Evolutionary conservation across 2,888 invertebrate genomes (phyloP).

Genomic region (Sussaba pulchella): DNA sequence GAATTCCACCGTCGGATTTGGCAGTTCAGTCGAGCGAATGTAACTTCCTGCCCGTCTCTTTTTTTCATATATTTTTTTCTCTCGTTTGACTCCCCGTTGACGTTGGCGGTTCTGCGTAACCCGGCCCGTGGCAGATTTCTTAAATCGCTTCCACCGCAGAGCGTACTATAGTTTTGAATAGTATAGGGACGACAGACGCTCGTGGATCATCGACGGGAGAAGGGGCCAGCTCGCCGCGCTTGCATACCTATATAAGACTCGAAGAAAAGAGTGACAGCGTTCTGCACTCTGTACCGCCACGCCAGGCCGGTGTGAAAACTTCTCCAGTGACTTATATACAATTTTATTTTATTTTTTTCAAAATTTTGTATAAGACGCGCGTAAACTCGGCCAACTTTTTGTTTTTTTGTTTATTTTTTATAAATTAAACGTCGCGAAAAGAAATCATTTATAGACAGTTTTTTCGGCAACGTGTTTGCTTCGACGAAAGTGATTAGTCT

Average conservation of each 20-base stretch:
- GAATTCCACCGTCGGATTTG: not conserved
- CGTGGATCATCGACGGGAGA: slow-evolving; percentile 23
- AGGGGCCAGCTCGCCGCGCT: slow-evolving; percentile 61
- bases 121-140: slow-evolving; percentile 5
- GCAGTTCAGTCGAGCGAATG: not conserved
- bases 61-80: not conserved
- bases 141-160: not conserved
- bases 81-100: not conserved
- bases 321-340: slow-evolving; percentile 14
- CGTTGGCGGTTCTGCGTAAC: too few relatives aligned
- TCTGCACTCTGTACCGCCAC: slow-evolving; percentile 70
- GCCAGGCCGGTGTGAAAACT: slow-evolving; percentile 52
- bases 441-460: too few relatives aligned
- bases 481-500: not conserved
- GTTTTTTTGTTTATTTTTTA: not conserved
- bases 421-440: too few relatives aligned
- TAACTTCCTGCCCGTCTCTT: not conserved
- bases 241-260: slow-evolving; percentile 73
- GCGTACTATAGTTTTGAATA: not conserved
- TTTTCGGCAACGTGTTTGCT: not conserved
- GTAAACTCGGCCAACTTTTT: not conserved
- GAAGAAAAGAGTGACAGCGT: slow-evolving; percentile 68
- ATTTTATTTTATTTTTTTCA: slow-evolving; percentile 1
- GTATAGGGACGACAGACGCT: slow-evolving; percentile 11
- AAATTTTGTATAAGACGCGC: slow-evolving; percentile 21